Base-by-base conservation (phyloP, 2,797 vertebrate genomes). In the Centroberyx gerrardi region DNA sequence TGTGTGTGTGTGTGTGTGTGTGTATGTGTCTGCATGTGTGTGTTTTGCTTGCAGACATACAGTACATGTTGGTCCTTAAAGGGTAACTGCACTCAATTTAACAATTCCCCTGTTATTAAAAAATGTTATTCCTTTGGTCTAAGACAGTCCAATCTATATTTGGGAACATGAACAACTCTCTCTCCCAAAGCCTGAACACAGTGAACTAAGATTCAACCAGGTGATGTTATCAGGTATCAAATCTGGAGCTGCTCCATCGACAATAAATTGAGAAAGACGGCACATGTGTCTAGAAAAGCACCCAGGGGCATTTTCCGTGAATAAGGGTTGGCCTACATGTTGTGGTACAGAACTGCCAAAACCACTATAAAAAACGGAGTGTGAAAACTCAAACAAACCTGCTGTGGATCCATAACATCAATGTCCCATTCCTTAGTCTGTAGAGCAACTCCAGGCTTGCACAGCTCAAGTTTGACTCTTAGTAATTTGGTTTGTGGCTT, bases 211-310 rank as follows among this genome's bases (percentile, higher is more conserved):
- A 52, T 64, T 78, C 54, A 78, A 68, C 62, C 58, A 56, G 55
- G 44, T 72, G 74, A 81, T 81, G 67, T 87, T 76, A 75, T 58
- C 76, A 87, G 83, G 81, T 88, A 85, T 82, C 62, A 80, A 70
- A 75, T 40, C 51, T 86, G 75, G 70, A 88, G 65, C 58, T 52
- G 62, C 72, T 88, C 79, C 77, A 80, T 79, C 74, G 29, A 76
- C 72, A 36, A 77, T 80, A 42, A 68, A 74, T 82, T 22, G 9
- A 9, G 10, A 14, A 8, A 49, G 72, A 78, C 71, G 78, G 84
- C 81, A 70, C 78, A 81, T 81, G 60, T 54, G 42, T 87, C 77
- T 76, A 64, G 54, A 81, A 85, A 78, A 83, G 18, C 59, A 52
- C 82, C 76, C 48, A 7, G 52, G 53, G 58, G 62, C 44, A 55